Evolutionary conservation across 2,113 vertebrate genomes (phyloP).

Genomic region (Megaptera novaeangliae): DNA sequence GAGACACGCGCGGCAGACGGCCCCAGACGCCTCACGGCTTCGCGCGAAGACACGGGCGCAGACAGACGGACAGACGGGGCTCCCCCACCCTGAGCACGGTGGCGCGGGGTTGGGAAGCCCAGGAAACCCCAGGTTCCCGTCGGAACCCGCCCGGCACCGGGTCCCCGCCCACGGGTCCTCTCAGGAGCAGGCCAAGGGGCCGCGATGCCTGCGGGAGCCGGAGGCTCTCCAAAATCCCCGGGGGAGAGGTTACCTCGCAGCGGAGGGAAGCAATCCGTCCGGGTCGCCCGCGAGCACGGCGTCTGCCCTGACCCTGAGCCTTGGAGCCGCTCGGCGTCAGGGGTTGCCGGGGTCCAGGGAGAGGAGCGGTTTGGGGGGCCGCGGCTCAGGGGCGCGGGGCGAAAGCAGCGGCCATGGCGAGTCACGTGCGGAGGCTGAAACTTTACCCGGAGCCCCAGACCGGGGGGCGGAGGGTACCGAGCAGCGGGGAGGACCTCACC

Average conservation of each 20-base stretch:
- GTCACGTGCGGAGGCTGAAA: slow-evolving; percentile 76
- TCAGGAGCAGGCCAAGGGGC: background rate
- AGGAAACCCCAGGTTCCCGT: slow-evolving; percentile 29
- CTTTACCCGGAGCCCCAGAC: slow-evolving; percentile 75
- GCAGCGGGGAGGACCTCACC: background rate
- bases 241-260: slow-evolving; percentile 62
- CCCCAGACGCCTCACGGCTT: slow-evolving; percentile 22
- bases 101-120: slow-evolving; percentile 19
- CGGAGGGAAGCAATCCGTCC: background rate
- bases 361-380: slow-evolving; percentile 55
- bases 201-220: background rate
- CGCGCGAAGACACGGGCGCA: slow-evolving; percentile 33
- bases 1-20: slow-evolving; percentile 8
- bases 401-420: slow-evolving; percentile 71
- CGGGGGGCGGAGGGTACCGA: slow-evolving; percentile 23
- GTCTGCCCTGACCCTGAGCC: slow-evolving; percentile 25
- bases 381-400: slow-evolving; percentile 65
- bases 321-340: background rate
- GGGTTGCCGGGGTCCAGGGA: background rate
- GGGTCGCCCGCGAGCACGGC: background rate
- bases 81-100: slow-evolving; percentile 39
- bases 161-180: background rate
- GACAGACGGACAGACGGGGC: slow-evolving; percentile 30
- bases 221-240: slow-evolving; percentile 23
- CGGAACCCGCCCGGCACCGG: background rate